A percentile compares a stretch with the other conserved stretches of the same genome.
phyloP scores from a whole-genome alignment of 2,888 invertebrate species.

The Papilio elwesi region DNA sequence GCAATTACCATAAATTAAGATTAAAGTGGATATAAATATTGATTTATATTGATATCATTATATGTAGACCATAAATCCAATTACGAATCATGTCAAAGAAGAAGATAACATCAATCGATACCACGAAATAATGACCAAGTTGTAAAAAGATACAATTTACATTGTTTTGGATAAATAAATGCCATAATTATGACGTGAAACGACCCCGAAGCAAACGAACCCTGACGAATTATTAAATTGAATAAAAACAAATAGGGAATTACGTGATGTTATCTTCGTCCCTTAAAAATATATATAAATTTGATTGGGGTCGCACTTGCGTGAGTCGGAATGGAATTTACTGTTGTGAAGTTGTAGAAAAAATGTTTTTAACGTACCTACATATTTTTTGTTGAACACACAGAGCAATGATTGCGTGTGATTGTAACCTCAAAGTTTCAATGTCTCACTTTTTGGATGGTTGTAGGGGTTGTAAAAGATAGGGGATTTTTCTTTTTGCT shows the following conservation, averaged over 20 bases:
- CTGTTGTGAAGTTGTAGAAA: constrained; percentile 23
- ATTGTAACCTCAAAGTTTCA: no score
- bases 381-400: neutral
- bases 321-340: constrained; percentile 20
- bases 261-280: constrained; percentile 42
- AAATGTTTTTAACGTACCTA: neutral
- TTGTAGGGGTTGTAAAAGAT: no score
- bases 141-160: constrained; percentile 27
- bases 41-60: constrained; percentile 2
- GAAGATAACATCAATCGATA: constrained; percentile 35
- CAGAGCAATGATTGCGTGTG: no score
- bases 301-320: constrained; percentile 32
- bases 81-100: constrained; percentile 17
- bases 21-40: neutral
- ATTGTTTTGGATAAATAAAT: constrained; percentile 26
- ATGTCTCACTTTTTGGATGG: no score
- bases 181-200: constrained; percentile 29
- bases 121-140: constrained; percentile 23
- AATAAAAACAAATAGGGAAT: constrained; percentile 42
- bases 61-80: constrained; percentile 10
- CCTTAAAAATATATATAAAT: constrained; percentile 40
- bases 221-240: constrained; percentile 43
- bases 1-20: neutral
- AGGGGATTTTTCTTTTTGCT: no score
- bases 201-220: constrained; percentile 40